These are phyloP conservation scores for Dynastes grantii DNA, from an alignment of 2,888 invertebrate genomes.

Conservation along the genomic window DNA sequence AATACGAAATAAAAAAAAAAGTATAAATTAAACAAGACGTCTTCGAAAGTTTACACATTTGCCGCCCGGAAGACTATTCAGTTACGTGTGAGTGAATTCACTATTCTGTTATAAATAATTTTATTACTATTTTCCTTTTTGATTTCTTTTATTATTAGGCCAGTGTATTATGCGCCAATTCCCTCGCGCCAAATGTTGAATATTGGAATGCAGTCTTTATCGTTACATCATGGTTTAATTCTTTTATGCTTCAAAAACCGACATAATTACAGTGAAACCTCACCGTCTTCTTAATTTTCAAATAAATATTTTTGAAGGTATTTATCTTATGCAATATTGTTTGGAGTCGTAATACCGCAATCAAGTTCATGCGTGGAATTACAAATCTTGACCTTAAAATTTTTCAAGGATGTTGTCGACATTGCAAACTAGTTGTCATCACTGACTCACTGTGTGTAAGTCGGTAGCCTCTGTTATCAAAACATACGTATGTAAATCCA, in stretches of 20 bases:
- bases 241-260: constrained; percentile 10
- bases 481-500: neutral
- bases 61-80: too few species aligned
- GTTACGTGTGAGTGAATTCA: too few species aligned
- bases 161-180: too few species aligned
- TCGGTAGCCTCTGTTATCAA: constrained; percentile 18
- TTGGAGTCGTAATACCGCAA: constrained; percentile 29
- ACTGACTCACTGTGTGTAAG: constrained; percentile 18
- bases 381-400: constrained; percentile 45
- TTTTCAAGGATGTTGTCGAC: constrained; percentile 38
- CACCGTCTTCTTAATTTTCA: constrained; percentile 18
- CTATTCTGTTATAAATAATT: too few species aligned
- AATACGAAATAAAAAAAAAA: too few species aligned
- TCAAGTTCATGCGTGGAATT: constrained; percentile 44
- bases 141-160: too few species aligned
- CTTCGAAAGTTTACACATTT: too few species aligned
- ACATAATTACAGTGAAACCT: constrained; percentile 12
- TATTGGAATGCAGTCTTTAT: neutral
- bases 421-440: constrained; percentile 33
- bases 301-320: constrained; percentile 21
- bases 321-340: constrained; percentile 25
- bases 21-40: too few species aligned
- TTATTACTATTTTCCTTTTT: too few species aligned
- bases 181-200: neutral
- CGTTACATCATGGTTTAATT: neutral